A percentile compares a stretch with the other conserved stretches of the same genome.
Evolutionary conservation across 2,888 invertebrate species (phyloP).

Genomic region (Spisula solida): DNA sequence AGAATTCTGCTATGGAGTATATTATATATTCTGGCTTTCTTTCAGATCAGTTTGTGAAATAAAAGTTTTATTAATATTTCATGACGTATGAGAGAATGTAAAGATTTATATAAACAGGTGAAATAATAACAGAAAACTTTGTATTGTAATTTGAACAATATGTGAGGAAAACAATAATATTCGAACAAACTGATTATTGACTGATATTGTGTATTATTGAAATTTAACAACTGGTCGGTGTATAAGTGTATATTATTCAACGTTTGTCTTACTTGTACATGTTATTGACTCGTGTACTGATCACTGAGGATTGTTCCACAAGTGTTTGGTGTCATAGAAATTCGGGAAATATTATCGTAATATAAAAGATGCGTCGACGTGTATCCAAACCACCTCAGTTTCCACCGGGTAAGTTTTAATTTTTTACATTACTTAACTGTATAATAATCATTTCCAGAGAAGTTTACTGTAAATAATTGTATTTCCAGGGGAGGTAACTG

Average conservation of each 20-base stretch:
- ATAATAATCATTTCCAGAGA: not conserved
- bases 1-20: not conserved
- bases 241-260: not conserved
- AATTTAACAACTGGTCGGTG: not conserved
- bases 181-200: not conserved
- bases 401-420: slow-evolving; percentile 4
- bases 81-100: too few species aligned
- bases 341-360: not conserved
- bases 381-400: slow-evolving; percentile 5
- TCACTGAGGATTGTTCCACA: not conserved
- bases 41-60: slow-evolving; percentile 2
- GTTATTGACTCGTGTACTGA: not conserved
- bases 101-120: not conserved
- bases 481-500: too few species aligned
- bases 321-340: not conserved
- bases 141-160: not conserved
- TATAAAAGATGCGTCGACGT: not conserved
- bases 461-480: not conserved
- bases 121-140: not conserved
- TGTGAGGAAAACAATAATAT: not conserved
- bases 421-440: not conserved
- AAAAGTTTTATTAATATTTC: not conserved
- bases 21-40: not conserved
- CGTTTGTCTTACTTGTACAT: not conserved
- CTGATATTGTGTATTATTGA: not conserved